These are phyloP conservation scores for Struthidea cinerea DNA, from an alignment of 2,113 vertebrate genomes.

Conservation along the genomic window DNA sequence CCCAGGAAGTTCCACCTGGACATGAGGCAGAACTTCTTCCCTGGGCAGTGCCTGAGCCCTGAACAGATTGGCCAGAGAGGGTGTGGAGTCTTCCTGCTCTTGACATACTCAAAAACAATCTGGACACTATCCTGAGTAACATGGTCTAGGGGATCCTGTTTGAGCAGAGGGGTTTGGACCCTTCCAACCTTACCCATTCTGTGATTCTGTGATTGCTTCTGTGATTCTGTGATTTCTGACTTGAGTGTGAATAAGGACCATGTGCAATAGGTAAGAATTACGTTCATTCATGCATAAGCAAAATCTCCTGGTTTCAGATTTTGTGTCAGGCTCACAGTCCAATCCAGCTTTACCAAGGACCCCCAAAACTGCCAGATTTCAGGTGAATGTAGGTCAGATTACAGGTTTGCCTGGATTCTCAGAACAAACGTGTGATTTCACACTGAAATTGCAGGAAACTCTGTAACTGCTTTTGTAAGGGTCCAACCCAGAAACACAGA, in stretches of 20 bases:
- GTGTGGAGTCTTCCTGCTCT: neutral
- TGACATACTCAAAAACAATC: neutral
- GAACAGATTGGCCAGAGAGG: neutral
- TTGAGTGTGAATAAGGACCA: neutral
- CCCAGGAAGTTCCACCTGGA: neutral
- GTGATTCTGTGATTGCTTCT: neutral
- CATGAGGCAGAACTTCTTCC: neutral
- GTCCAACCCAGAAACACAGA: neutral
- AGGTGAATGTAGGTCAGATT: neutral
- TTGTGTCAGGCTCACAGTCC: neutral
- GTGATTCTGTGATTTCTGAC: neutral
- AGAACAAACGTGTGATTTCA: neutral
- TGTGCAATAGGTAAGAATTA: neutral
- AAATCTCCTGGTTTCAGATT: neutral
- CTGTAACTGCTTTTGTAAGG: neutral
- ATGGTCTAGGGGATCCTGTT: neutral
- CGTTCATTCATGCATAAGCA: neutral
- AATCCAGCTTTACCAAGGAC: neutral
- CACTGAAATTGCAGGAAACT: neutral
- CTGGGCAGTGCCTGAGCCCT: fast-evolving
- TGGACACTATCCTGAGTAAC: neutral
- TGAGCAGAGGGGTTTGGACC: neutral
- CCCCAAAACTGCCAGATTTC: neutral
- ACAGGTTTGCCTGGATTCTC: neutral
- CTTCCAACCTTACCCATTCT: neutral